Evolutionary conservation across 1,140 invertebrate genomes (phyloP), one percentile per base, ranked within the genome.

Genomic region (Magallana ariakensis): DNA sequence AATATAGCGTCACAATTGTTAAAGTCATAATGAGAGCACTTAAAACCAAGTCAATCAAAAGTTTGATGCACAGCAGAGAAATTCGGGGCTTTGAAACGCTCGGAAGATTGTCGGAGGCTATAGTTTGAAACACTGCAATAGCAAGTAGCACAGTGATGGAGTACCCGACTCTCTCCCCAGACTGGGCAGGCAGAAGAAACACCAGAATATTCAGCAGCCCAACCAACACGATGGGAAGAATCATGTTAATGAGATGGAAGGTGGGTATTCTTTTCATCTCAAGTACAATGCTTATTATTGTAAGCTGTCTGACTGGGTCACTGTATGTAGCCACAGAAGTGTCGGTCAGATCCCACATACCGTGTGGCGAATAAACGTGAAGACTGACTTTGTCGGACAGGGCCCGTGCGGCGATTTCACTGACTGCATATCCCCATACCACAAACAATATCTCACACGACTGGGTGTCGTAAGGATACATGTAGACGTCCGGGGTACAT

Each of bases 71-170:
- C 8, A 88, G 58, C 10, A 66, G 15, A 19, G 87, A n/a, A 56
- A 88, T 19, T 8, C 13, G 6, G 13, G 84, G 80, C 15, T 80
- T 26, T 26, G 80, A 85, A 8, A 62, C 46, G 5, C 46, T 62
- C n/a, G 80, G 87, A 75, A 80, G 81, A 26, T 66, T 83, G 26
- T 26, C 80, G 5, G 81, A 83, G 0, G 62, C 81, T 1, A 88
- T 86, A 1, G 87, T 85, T 15, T 84, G 58, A 56, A 88, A 88
- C 16, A 86, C 87, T 0, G 84, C 84, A 66, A 88, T 88, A 5
- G 84, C 85, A 8, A 88, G 75, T 56, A 86, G 60, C 10, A 88
- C 80, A 5, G 87, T 85, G 8, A 85, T 84, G 15, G 84, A 66
- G 26, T 60, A 84, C 6, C 87, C 84, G 22, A 75, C 33, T n/a